Evolutionary conservation across 1,140 invertebrate species (phyloP), one percentile per base, ranked within the genome.

Genomic region (Kradibia gibbosae): DNA sequence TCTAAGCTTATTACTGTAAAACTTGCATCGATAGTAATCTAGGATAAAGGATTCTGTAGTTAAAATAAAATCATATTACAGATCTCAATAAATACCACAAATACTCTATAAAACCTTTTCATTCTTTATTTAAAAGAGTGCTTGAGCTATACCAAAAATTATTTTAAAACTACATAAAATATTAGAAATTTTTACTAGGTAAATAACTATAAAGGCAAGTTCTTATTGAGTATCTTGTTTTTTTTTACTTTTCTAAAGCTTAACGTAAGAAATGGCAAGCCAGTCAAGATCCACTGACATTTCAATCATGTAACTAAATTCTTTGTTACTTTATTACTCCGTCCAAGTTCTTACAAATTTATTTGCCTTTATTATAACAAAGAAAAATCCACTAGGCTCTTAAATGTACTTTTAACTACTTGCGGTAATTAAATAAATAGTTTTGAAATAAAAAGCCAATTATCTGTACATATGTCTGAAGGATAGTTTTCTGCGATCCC

Each of bases 351-450:
- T n/a, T 11, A 22, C 11, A 42, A 70, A 20, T 70, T 70, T n/a
- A 42, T 70, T 42, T 42, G 36, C 65, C 8, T 42, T 5, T 15
- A 39, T 70, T 70, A 70, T 17, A 62, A 7, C 34, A 39, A 17
- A 22, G 62, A 67, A 67, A 36, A 17, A 39, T 67, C 25, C 62
- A 22, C 20, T 10, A 53, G 22, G 11, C 53, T 60, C 39, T 76
- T 28, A 60, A 76, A 76, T 65, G 15, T 17, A 7, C 57, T 75
- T 25, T 76, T 76, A 76, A 76, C 25, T n/a, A 76, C 36, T 39
- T 1, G 34, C n/a, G 42, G 39, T 17, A 25, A 42, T 45, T 25
- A 78, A 78, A 78, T 53, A 50, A 31, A 67, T 78, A 78, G 76
- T 70, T 28, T 78, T 39, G 39, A 13, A 75, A 53, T 77, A 28